These are phyloP conservation scores for Aplysina aerophoba DNA, from an alignment of 37 sponge, comb jelly and placozoan genomes.

Conservation along the genomic window DNA sequence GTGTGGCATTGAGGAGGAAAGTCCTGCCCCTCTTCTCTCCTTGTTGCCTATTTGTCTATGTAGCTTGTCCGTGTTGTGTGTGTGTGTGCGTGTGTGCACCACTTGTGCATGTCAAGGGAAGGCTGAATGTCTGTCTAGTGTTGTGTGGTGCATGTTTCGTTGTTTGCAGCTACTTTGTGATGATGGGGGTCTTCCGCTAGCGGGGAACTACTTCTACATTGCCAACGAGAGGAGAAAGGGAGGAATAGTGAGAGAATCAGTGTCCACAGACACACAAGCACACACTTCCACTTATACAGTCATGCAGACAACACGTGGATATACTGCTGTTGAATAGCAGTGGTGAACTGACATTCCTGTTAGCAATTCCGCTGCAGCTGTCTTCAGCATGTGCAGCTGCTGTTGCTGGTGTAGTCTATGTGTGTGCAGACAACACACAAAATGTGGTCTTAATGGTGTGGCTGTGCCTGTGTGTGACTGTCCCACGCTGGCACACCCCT, in stretches of 20 bases:
- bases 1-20: no score
- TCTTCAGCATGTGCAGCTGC: no score
- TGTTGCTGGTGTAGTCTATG: not conserved
- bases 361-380: no score
- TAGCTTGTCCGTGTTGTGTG: not conserved
- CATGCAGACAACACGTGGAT: no score
- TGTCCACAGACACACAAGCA: no score
- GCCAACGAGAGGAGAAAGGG: conserved; percentile 67
- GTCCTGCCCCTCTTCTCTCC: no score
- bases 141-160: not conserved
- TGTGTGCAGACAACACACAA: not conserved
- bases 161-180: conserved; percentile 64
- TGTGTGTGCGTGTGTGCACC: no score
- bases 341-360: no score
- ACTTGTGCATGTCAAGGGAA: no score
- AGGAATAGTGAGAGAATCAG: conserved; percentile 63
- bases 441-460: not conserved
- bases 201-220: conserved; percentile 53
- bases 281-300: not conserved
- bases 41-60: not conserved
- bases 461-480: not conserved
- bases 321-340: no score
- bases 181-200: conserved; percentile 63
- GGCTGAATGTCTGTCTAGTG: no score
- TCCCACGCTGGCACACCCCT: not conserved